Evolutionary conservation across 2,113 vertebrate species (phyloP), one percentile per base, ranked within the genome.

Genomic region (Sciurus niger): DNA sequence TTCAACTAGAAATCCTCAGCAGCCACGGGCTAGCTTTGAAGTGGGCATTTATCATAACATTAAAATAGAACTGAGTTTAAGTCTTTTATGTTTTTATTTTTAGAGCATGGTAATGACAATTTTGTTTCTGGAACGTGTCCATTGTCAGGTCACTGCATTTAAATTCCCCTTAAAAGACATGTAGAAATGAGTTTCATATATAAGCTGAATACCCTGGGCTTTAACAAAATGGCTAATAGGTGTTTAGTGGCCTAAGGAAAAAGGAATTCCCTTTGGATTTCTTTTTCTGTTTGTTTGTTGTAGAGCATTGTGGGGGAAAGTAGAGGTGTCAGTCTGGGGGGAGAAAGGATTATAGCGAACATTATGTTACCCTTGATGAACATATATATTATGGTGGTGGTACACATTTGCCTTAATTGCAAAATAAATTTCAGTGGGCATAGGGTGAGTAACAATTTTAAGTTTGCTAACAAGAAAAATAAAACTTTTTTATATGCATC

Each of bases 61-160:
- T 80, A 83, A 96, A 92, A 92, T 82, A 92, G 77, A 84, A 68
- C 73, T 25, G 2, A 86, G 63, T 65, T 96, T 79, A 93, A 32
- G 53, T 68, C 84, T 93, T 82, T 68, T n/a, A 30, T 55, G 67
- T 80, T 72, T 67, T 78, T 89, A 68, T 87, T 95, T 84, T 95
- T 84, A 95, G 63, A 95, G 58, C 73, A 65, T 40, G 25, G 25
- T 93, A 67, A 89, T 86, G 89, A 94, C 92, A 93, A 24, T 94
- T 82, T 89, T 63, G 60, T 84, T 96, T 89, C 30, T 68, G 63
- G 70, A 55, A 58, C 92, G 43, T 95, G 63, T 77, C 91, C 86
- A 25, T 63, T 48, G 70, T 84, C 58, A 68, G 78, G 78, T 87
- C 65, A 60, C 48, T 85, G 51, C 43, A 48, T 94, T 92, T 84